Evolutionary conservation across 1,140 invertebrate genomes (phyloP), one percentile per base, ranked within the genome.

Genomic region (Calliphora vicina): DNA sequence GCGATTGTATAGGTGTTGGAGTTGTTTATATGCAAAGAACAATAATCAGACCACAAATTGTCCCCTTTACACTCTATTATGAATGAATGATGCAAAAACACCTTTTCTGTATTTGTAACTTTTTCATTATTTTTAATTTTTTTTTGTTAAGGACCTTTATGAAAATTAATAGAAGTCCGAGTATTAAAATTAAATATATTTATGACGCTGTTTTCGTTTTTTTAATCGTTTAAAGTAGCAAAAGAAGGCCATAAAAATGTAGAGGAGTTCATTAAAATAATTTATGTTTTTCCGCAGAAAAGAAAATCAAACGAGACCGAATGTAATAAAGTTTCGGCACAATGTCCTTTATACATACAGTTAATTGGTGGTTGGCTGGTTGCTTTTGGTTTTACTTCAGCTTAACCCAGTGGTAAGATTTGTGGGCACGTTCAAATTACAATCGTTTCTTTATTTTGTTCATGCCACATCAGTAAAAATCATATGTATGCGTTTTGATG

Each of bases 121-220:
- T 57, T 57, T 57, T 57, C 50, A 17, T 15, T 57, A n/a, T 15
- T 57, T 57, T 57, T 57, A n/a, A n/a, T 17, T 57, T 57, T 17
- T 57, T 35, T n/a, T n/a, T n/a, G n/a, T n/a, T n/a, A 61, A 61
- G n/a, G n/a, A 67, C 61, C 61, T 23, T 67, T 67, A 67, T 67
- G n/a, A 67, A 67, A 67, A 67, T 67, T 67, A 25, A 67, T 67
- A 67, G 61, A 67, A 67, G 61, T n/a, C 20, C n/a, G 61, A 67
- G n/a, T 67, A 67, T 67, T 67, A 67, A 67, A 67, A 67, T 67
- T 61, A 61, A 61, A 61, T 17, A n/a, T 61, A 6, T n/a, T n/a
- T 35, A 35, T 67, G n/a, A 67, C n/a, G 45, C 15, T 57, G 15
- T n/a, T 17, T 13, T 6, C 9, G 61, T 67, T 9, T n/a, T n/a